A percentile compares a stretch with the other conserved stretches of the same genome.
phyloP scores from a whole-genome alignment of 2,888 invertebrate species.

The Polymixis lichenea region DNA sequence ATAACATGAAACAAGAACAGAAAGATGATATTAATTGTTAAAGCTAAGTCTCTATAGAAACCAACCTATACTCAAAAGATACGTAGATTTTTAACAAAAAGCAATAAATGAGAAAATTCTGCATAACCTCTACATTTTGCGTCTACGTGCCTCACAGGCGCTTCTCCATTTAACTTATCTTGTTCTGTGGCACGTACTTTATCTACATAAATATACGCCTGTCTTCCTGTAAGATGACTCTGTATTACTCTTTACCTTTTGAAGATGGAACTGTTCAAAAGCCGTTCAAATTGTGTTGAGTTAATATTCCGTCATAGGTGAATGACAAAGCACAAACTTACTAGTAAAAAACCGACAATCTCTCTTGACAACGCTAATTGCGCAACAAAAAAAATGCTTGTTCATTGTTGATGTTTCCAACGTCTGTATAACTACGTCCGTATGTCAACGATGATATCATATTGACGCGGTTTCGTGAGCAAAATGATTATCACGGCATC shows the following conservation, averaged over 20 bases:
- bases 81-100: slow-evolving; percentile 10
- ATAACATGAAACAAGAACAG: too few relatives aligned
- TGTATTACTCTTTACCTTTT: slow-evolving; percentile 25
- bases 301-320: background rate
- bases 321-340: background rate
- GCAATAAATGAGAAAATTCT: slow-evolving; percentile 33
- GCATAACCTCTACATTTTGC: slow-evolving; percentile 46
- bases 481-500: background rate
- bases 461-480: background rate
- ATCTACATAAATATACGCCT: slow-evolving; percentile 55
- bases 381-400: background rate
- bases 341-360: background rate
- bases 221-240: slow-evolving; percentile 35
- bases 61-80: background rate
- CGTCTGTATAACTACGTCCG: background rate
- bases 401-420: slow-evolving; percentile 16
- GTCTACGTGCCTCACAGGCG: slow-evolving; percentile 55
- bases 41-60: background rate
- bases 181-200: slow-evolving; percentile 51
- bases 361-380: background rate
- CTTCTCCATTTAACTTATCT: slow-evolving; percentile 57
- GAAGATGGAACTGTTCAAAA: slow-evolving; percentile 7
- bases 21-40: background rate
- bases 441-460: background rate
- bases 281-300: background rate